These are phyloP conservation scores for Catamblyrhynchus diadema DNA, from an alignment of 2,797 vertebrate species.

Conservation along the genomic window DNA sequence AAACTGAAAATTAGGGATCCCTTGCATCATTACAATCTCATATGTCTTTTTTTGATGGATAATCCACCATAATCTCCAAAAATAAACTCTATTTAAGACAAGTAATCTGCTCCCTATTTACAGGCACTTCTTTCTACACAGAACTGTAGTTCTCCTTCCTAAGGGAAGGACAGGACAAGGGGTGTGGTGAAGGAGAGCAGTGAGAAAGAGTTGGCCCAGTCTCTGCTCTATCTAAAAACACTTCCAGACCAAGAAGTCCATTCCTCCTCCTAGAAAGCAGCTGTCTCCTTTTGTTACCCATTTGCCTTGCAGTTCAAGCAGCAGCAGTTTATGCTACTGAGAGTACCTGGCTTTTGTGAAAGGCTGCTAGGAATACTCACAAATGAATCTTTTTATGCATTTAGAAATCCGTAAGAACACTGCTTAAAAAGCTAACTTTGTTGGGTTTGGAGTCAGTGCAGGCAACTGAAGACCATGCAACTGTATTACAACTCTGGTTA, in stretches of 20 bases:
- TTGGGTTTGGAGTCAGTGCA: background rate
- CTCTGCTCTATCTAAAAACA: background rate
- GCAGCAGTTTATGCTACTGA: background rate
- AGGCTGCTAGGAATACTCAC: background rate
- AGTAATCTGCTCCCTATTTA: background rate
- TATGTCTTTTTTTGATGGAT: background rate
- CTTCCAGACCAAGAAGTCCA: background rate
- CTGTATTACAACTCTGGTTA: background rate
- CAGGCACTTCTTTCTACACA: background rate
- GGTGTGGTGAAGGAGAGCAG: background rate
- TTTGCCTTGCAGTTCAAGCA: background rate
- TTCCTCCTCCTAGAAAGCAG: background rate
- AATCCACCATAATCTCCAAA: constrained; percentile 17
- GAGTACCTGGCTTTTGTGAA: background rate
- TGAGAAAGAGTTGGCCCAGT: background rate
- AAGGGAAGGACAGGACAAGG: background rate
- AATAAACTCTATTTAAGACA: background rate
- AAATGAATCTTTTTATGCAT: background rate
- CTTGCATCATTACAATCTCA: background rate
- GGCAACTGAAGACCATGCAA: background rate
- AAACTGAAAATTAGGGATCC: background rate
- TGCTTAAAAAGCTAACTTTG: background rate
- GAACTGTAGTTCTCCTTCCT: background rate
- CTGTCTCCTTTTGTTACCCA: background rate
- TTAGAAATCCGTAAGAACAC: background rate